Base-by-base conservation (phyloP, 2,113 vertebrate genomes). In the Sphaerodactylus townsendi region DNA sequence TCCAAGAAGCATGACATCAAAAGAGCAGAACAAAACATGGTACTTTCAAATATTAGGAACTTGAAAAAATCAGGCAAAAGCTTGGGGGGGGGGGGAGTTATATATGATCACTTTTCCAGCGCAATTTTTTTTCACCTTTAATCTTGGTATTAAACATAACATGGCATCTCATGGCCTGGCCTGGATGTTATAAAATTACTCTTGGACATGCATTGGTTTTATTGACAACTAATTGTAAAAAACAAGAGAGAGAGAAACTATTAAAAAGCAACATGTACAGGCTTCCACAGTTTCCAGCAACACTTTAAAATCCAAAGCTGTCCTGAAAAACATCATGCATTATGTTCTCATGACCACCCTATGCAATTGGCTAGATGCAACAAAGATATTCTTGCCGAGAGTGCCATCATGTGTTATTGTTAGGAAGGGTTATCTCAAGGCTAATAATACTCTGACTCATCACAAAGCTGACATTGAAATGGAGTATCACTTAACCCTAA, bases 401-500 rank as follows among this genome's bases (percentile, higher is more conserved):
- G 39, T 85, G 83, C 83, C 83, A 85, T 79, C 83, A 85, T 79
- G 83, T 79, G 83, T 85, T 79, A 85, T 72, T 56, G 14, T n/a
- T 64, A 44, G 83, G 83, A 79, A 79, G 53, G 23, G 56, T 46
- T 71, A 39, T 59, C 25, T 70, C 39, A 35, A 78, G 14, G 64
- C 28, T 84, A 17, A 50, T 53, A 70, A 62, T 84, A 56, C n/a
- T 84, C 50, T 15, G n/a, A 25, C 25, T 56, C 56, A 71, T 35
- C 66, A 71, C 8, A 59, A 53, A 33, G 5, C 15, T 71, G 37
- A 28, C 39, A 48, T 25, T 33, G 53, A 11, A 46, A 46, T 15
- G 28, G n/a, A 71, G 30, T 44, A 30, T 46, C 7, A 70, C 64
- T 75, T 17, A 82, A 21, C 33, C 46, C 33, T 50, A 6, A 66